Base-by-base conservation (phyloP, 2,888 invertebrate species). In the Chrysodeixis includens region DNA sequence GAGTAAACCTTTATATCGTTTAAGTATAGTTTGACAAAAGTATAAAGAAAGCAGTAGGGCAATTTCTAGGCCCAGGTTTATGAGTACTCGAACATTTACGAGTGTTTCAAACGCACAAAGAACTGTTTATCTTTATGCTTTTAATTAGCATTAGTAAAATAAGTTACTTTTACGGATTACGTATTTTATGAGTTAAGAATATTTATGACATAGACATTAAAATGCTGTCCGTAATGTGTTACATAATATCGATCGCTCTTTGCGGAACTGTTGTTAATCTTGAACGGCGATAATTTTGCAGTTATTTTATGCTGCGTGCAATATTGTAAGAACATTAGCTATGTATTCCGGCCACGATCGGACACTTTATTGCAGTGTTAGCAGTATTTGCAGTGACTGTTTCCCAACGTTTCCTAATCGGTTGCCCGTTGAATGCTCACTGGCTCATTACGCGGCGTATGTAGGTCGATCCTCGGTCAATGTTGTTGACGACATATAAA, bases 391-490 rank as follows among this genome's bases (percentile, higher is more conserved):
- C n/a, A 54, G 65, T 60, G 35, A 26, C 49, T 61, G 8, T 58
- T 20, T 57, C 46, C 46, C 30, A 63, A 59, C 46, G 64, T 63
- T 62, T 74, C 56, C 51, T 52, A 69, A 75, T 62, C 46, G 18
- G 51, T 62, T 44, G 14, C 53, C 30, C 49, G n/a, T 58, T 59
- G 69, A 55, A 76, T 76, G 69, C 53, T 56, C 54, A 57, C 59
- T 63, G 26, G 35, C 46, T 66, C 63, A 63, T 69, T 70, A 66
- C 1, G 40, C 22, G 4, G 46, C 14, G 56, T 72, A 73, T 62
- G 73, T 64, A 56, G 65, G 66, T 69, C 67, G 72, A 16, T 62
- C 32, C 58, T 59, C 22, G 76, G 72, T 74, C 73, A 74, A 74
- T 71, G 77, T 59, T 71, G 72, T 4, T 60, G 72, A 60, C 62